phyloP scores from a whole-genome alignment of 2,113 vertebrate genomes.

The Pionites leucogaster region DNA sequence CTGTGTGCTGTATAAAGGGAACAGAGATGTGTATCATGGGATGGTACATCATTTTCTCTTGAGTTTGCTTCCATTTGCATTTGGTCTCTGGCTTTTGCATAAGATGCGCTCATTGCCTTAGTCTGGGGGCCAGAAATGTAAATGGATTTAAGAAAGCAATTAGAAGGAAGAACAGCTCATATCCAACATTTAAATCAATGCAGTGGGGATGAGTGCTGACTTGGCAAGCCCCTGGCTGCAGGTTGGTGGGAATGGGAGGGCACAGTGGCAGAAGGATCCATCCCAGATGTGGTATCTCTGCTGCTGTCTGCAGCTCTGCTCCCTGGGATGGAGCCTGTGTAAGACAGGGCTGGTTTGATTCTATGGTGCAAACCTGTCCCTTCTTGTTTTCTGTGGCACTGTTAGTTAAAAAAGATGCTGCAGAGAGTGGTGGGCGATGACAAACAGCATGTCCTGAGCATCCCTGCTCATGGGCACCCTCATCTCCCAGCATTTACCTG shows the following conservation, averaged over 20 bases:
- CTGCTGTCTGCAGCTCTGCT: neutral
- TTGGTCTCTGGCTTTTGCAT: neutral
- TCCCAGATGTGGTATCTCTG: accelerated
- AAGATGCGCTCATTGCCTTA: accelerated
- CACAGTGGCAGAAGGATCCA: neutral
- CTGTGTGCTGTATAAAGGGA: neutral
- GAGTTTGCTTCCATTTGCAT: neutral
- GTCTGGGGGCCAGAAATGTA: neutral
- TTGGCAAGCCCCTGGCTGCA: neutral
- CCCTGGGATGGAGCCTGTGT: neutral
- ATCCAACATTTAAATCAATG: neutral
- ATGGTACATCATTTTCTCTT: neutral
- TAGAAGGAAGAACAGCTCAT: neutral
- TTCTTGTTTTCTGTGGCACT: neutral
- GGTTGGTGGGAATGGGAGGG: accelerated
- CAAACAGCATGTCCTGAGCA: accelerated
- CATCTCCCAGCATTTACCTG: accelerated
- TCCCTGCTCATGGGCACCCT: neutral
- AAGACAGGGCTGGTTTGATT: neutral
- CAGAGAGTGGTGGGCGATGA: neutral
- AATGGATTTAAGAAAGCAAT: neutral
- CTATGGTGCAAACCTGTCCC: neutral
- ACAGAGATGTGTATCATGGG: neutral
- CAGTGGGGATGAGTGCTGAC: neutral
- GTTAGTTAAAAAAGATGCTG: neutral